These are phyloP conservation scores for Pterocles burchelli DNA, from an alignment of 2,113 vertebrate species.

Conservation along the genomic window DNA sequence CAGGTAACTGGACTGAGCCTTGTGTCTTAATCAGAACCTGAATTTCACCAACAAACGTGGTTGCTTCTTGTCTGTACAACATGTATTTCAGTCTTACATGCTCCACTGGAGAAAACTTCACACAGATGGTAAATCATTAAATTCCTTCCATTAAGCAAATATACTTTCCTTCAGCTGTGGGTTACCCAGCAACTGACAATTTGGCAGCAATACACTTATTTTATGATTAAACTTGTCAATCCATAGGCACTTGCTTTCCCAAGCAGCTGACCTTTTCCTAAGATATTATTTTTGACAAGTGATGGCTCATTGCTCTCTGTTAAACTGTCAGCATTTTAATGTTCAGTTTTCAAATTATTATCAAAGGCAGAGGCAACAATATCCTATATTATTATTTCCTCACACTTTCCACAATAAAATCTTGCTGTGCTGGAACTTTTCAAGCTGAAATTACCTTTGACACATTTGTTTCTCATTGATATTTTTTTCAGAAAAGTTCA, in stretches of 20 bases:
- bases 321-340: constrained; percentile 4
- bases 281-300: neutral
- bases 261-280: neutral
- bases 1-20: neutral
- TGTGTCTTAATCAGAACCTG: neutral
- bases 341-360: neutral
- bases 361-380: neutral
- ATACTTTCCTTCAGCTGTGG: neutral
- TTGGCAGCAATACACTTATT: neutral
- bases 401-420: neutral
- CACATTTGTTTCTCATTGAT: neutral
- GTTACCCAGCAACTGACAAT: neutral
- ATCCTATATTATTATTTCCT: neutral
- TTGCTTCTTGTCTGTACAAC: neutral
- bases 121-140: neutral
- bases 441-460: neutral
- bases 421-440: neutral
- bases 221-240: constrained; percentile 19
- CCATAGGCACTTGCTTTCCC: neutral
- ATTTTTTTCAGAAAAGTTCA: neutral
- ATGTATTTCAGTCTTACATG: rapidly evolving
- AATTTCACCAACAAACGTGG: neutral
- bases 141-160: neutral
- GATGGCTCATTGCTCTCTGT: neutral
- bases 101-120: neutral